These are phyloP conservation scores for Aplocera efformata DNA, from an alignment of 2,888 invertebrate genomes.

Conservation along the genomic window DNA sequence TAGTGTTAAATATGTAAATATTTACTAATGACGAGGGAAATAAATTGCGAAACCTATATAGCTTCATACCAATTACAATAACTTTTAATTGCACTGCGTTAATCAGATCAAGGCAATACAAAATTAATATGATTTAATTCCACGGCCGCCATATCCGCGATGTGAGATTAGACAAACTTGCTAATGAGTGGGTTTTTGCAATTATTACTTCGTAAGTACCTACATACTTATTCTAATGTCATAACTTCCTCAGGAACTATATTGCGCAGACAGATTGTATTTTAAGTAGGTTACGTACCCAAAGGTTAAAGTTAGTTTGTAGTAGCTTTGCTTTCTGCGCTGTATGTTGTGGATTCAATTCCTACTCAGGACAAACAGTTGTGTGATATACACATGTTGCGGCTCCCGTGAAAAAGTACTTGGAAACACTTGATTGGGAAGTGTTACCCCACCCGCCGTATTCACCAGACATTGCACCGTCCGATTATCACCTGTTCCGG, in stretches of 20 bases:
- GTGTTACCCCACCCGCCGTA: too few species aligned
- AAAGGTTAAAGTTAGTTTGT: too few species aligned
- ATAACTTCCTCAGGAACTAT: constrained; percentile 18
- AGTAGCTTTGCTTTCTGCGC: too few species aligned
- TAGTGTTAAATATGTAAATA: too few species aligned
- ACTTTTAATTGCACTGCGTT: constrained; percentile 20
- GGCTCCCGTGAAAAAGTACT: too few species aligned
- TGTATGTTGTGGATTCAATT: too few species aligned
- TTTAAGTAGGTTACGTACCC: neutral
- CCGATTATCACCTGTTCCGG: too few species aligned
- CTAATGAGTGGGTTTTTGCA: constrained; percentile 14
- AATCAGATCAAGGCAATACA: constrained; percentile 42
- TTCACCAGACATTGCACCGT: too few species aligned
- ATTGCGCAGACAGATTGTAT: constrained; percentile 13
- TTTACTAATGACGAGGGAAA: too few species aligned
- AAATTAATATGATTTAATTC: constrained; percentile 33
- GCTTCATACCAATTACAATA: constrained; percentile 3
- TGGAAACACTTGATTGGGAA: too few species aligned
- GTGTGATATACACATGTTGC: too few species aligned
- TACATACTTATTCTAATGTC: constrained; percentile 10
- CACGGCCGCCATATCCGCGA: constrained; percentile 36
- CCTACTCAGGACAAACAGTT: too few species aligned
- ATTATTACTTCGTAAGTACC: constrained; percentile 1
- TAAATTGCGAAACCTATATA: neutral
- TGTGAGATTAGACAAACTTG: constrained; percentile 21